Evolutionary conservation across 2,888 invertebrate species (phyloP).

Genomic region (Siphlonurus alternatus): DNA sequence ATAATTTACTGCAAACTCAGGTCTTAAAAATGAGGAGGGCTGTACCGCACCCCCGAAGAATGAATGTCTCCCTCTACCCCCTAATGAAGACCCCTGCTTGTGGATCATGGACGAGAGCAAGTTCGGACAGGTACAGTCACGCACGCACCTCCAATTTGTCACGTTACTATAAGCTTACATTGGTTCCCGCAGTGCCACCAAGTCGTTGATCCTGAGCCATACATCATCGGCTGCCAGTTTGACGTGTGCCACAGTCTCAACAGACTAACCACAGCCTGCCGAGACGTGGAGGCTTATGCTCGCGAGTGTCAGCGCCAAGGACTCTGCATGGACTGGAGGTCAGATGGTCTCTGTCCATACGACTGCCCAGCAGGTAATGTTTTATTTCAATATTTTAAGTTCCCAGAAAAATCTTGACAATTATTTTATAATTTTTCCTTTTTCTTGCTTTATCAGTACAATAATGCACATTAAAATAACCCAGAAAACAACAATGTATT

Average conservation of each 20-base stretch:
- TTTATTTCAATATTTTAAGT: neutral
- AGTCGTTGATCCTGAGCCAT: constrained; percentile 49
- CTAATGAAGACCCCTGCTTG: constrained; percentile 47
- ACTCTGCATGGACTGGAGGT: constrained; percentile 59
- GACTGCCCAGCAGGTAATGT: constrained; percentile 33
- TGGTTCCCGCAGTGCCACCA: constrained; percentile 58
- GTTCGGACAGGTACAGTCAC: constrained; percentile 33
- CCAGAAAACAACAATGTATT: too few species aligned
- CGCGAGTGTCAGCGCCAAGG: constrained; percentile 49
- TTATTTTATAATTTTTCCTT: neutral
- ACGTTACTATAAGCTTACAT: too few species aligned
- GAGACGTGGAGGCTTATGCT: constrained; percentile 50
- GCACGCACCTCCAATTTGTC: too few species aligned
- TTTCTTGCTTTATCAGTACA: neutral
- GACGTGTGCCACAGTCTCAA: constrained; percentile 36
- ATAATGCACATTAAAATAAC: neutral
- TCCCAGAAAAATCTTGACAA: neutral
- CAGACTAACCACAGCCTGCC: constrained; percentile 36
- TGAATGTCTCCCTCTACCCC: constrained; percentile 32
- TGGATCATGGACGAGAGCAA: constrained; percentile 36
- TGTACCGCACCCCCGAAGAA: constrained; percentile 24
- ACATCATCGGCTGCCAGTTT: constrained; percentile 49
- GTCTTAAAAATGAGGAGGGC: constrained; percentile 21
- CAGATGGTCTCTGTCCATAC: constrained; percentile 42
- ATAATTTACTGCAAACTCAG: neutral